phyloP scores from a whole-genome alignment of 1,140 invertebrate genomes.

The Bombus waltoni region DNA sequence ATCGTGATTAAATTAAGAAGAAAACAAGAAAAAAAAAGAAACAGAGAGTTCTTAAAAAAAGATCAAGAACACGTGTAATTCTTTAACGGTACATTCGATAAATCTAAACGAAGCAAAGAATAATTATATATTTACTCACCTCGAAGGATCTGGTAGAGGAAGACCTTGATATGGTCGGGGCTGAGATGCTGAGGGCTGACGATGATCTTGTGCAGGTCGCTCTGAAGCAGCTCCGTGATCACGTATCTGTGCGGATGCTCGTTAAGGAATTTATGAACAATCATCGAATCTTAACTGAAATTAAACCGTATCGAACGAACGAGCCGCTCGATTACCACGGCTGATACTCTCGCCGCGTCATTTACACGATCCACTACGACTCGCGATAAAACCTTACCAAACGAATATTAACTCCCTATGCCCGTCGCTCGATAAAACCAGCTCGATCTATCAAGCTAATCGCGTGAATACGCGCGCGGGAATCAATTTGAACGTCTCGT shows the following conservation, averaged over 20 bases:
- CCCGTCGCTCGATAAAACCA: slow-evolving; percentile 1
- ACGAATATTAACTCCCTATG: slow-evolving; percentile 32
- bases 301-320: not conserved
- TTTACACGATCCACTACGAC: not conserved
- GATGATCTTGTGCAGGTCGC: slow-evolving; percentile 99
- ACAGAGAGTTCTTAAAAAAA: no score
- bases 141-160: slow-evolving; percentile 99
- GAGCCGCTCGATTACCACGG: slow-evolving; percentile 9
- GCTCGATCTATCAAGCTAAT: not conserved
- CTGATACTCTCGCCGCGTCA: slow-evolving; percentile 38
- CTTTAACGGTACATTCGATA: no score
- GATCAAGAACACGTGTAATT: no score
- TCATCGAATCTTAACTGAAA: slow-evolving; percentile 41
- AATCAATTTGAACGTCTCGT: not conserved
- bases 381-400: not conserved
- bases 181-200: slow-evolving; percentile 99
- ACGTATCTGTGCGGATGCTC: slow-evolving; percentile 91
- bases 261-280: slow-evolving; percentile 84
- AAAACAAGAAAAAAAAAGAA: no score
- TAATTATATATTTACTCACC: slow-evolving; percentile 85
- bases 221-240: slow-evolving; percentile 99
- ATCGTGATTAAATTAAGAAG: no score
- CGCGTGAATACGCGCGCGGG: not conserved
- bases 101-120: no score
- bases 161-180: slow-evolving; percentile 99